Evolutionary conservation across 2,113 vertebrate species (phyloP).

Genomic region (Sakesphorus luctuosus): DNA sequence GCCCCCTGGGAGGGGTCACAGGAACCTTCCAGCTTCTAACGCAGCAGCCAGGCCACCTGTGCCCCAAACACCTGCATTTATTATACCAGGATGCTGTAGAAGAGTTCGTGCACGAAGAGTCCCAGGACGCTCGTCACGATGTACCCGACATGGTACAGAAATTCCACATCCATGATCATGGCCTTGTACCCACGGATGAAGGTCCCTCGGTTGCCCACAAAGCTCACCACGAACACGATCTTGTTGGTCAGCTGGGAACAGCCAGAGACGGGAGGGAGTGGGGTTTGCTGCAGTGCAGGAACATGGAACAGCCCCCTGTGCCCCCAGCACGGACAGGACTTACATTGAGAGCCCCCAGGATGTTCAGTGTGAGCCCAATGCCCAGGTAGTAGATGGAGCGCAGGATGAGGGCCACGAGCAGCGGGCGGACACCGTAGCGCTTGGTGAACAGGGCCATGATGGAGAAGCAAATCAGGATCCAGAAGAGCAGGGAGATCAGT

Average conservation of each 20-base stretch:
- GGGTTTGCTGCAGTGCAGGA: neutral
- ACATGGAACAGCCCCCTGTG: rapidly evolving
- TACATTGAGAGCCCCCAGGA: slow-evolving; percentile 88
- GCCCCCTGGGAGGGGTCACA: neutral
- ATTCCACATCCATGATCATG: slow-evolving; percentile 98
- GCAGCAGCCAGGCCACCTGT: neutral
- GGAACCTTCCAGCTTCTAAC: neutral
- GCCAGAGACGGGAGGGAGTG: neutral
- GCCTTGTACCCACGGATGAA: slow-evolving; percentile 96
- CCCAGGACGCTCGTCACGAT: slow-evolving; percentile 93
- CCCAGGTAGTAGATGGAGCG: slow-evolving; percentile 93
- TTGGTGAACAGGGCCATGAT: slow-evolving; percentile 87
- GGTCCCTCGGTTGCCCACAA: slow-evolving; percentile 96
- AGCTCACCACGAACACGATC: slow-evolving; percentile 96
- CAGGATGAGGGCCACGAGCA: slow-evolving; percentile 89
- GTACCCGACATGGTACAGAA: slow-evolving; percentile 94
- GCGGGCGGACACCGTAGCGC: slow-evolving; percentile 88
- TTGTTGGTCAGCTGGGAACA: slow-evolving; percentile 90
- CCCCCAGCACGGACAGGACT: neutral
- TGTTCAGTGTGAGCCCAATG: slow-evolving; percentile 91
- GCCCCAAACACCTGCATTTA: neutral
- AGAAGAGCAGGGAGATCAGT: slow-evolving; percentile 88
- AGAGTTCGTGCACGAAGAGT: slow-evolving; percentile 93
- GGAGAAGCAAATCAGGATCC: slow-evolving; percentile 90
- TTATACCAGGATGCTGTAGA: slow-evolving; percentile 95